Percentiles rank a stretch among this genome's conserved stretches.
Conservation (phyloP, 2,888 invertebrate species). For the Macroteleia sp. region DNA sequence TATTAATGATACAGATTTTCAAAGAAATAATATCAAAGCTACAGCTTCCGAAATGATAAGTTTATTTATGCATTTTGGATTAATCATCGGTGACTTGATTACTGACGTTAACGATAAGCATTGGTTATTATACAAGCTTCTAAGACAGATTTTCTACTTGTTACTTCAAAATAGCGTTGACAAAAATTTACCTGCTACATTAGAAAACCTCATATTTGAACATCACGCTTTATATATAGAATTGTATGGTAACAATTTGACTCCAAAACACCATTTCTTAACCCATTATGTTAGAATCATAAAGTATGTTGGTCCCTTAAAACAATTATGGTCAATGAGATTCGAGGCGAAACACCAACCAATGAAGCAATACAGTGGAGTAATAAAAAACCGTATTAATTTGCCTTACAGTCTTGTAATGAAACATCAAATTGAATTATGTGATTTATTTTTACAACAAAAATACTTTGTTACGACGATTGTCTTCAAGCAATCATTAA, state of each 20-base stretch:
- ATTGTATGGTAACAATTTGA: constrained; percentile 10
- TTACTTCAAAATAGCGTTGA: constrained; percentile 16
- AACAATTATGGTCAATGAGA: not conserved
- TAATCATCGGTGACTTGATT: constrained; percentile 9
- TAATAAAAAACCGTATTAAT: too few relatives aligned
- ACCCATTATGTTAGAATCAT: not conserved
- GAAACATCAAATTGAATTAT: too few relatives aligned
- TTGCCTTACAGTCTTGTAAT: too few relatives aligned
- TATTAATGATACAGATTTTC: constrained; percentile 5
- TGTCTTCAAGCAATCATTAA: too few relatives aligned
- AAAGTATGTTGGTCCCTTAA: not conserved
- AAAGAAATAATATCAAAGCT: constrained; percentile 4
- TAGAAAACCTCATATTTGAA: not conserved
- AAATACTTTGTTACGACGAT: too few relatives aligned
- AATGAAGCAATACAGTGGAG: constrained; percentile 3
- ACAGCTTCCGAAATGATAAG: constrained; percentile 17
- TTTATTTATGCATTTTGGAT: constrained; percentile 8
- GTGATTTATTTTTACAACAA: too few relatives aligned
- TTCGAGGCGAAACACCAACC: not conserved
- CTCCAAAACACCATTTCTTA: constrained; percentile 1
- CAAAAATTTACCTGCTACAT: not conserved
- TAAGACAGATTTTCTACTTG: constrained; percentile 6
- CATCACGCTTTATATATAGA: constrained; percentile 19
- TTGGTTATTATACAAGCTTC: constrained; percentile 22
- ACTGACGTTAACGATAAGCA: constrained; percentile 6